These are phyloP conservation scores for Lottia scabra DNA, from an alignment of 2,888 invertebrate species.

Conservation along the genomic window DNA sequence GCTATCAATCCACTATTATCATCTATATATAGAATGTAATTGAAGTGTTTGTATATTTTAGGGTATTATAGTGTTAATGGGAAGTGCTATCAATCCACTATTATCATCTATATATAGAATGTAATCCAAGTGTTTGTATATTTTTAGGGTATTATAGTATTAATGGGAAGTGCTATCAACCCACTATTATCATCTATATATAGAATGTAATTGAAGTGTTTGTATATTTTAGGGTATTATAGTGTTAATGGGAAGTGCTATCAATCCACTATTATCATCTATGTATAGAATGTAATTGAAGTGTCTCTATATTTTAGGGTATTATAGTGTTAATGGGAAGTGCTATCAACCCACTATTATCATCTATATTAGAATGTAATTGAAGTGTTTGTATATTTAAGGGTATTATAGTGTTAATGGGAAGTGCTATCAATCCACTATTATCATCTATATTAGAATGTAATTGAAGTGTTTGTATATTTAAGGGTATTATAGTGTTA, in stretches of 20 bases:
- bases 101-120: constrained; percentile 83
- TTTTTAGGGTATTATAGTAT: constrained; percentile 81
- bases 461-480: constrained; percentile 74
- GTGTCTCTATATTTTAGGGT: constrained; percentile 33
- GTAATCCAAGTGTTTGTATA: constrained; percentile 74
- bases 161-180: constrained; percentile 74
- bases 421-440: constrained; percentile 71
- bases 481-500: constrained; percentile 83
- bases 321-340: constrained; percentile 75
- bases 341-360: constrained; percentile 73
- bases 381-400: constrained; percentile 69
- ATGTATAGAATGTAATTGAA: constrained; percentile 87
- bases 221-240: constrained; percentile 48
- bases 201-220: constrained; percentile 77
- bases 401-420: constrained; percentile 63
- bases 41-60: constrained; percentile 73
- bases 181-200: constrained; percentile 80
- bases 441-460: constrained; percentile 83
- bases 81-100: constrained; percentile 72
- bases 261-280: constrained; percentile 76
- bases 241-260: constrained; percentile 65
- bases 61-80: constrained; percentile 63
- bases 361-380: constrained; percentile 85
- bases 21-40: constrained; percentile 85
- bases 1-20: constrained; percentile 74